Evolutionary conservation across 1,140 invertebrate species (phyloP), one percentile per base, ranked within the genome.

Genomic region (Fopius arisanus): DNA sequence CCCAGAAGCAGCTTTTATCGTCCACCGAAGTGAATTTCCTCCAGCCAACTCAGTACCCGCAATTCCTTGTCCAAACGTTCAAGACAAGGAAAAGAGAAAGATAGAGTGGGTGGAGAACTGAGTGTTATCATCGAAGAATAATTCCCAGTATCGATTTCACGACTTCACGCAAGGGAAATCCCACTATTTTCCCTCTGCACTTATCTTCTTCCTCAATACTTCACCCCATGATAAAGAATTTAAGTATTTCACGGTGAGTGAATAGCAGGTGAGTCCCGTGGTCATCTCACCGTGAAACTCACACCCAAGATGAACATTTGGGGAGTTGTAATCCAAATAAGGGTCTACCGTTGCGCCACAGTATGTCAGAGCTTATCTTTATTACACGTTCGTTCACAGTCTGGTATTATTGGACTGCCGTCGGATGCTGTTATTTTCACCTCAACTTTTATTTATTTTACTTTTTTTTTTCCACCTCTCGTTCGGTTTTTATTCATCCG

Each of bases 361-460:
- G 43, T 51, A 51, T 51, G 43, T 51, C 43, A 51, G 43, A 14
- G 43, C 43, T 51, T 51, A 51, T 51, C 43, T 51, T 51, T 51
- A 51, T 51, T 51, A 51, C 19, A 51, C 43, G 43, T 51, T 51
- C 43, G 43, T 37, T 51, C 43, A 21, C 43, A 51, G n/a, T 3
- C 43, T 51, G 43, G 43, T 51, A 51, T 51, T 51, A 51, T 51
- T 51, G 43, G 33, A 37, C 33, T 21, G 6, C 43, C 43, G 43
- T 51, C 43, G 43, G 43, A 51, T 51, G 43, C 43, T 51, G 43
- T 51, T 51, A 51, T 51, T 51, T 51, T 51, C 43, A 51, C 41
- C 41, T 51, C 43, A 6, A 12, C n/a, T 40, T 40, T 40, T 40
- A 40, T 40, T 40, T 6, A n/a, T 37, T 12, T 21, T 51, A 51